A percentile compares a stretch with the other conserved stretches of the same genome.
Conservation (phyloP, 2,797 vertebrate species). For the Nasua narica region DNA sequence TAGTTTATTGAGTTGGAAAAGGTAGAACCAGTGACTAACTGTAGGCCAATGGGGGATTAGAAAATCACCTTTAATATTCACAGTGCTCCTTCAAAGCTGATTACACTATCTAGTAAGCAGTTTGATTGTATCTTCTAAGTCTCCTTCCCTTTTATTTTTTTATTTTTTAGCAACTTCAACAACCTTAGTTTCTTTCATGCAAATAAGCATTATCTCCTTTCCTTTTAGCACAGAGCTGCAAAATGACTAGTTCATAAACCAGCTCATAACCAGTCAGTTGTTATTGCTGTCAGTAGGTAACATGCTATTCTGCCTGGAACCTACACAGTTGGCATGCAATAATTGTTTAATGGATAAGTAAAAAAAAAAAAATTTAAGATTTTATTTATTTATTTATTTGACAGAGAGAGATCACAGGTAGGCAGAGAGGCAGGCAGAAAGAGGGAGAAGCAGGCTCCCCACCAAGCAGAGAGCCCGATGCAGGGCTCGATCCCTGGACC, state of each 20-base stretch:
- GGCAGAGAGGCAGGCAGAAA: no score
- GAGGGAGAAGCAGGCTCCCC: no score
- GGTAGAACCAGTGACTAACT: background rate
- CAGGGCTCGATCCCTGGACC: no score
- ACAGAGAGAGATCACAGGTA: no score
- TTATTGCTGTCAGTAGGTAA: background rate
- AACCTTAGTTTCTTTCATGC: background rate
- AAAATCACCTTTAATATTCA: background rate
- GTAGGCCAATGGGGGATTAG: background rate
- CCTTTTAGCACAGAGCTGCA: background rate
- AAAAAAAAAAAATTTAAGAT: no score
- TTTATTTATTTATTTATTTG: no score
- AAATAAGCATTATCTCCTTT: background rate
- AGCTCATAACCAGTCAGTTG: background rate
- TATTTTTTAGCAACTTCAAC: background rate
- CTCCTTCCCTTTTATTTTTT: background rate
- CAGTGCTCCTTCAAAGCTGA: background rate
- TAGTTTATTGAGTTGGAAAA: background rate
- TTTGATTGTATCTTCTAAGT: background rate
- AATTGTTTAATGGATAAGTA: constrained; percentile 21
- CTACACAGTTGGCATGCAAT: background rate
- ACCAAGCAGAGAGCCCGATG: no score
- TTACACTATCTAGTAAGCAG: background rate
- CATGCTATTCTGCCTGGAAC: background rate
- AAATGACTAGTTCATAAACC: background rate